Evolutionary conservation across 2,113 vertebrate genomes (phyloP), one percentile per base, ranked within the genome.

Genomic region (Holacanthus passer): DNA sequence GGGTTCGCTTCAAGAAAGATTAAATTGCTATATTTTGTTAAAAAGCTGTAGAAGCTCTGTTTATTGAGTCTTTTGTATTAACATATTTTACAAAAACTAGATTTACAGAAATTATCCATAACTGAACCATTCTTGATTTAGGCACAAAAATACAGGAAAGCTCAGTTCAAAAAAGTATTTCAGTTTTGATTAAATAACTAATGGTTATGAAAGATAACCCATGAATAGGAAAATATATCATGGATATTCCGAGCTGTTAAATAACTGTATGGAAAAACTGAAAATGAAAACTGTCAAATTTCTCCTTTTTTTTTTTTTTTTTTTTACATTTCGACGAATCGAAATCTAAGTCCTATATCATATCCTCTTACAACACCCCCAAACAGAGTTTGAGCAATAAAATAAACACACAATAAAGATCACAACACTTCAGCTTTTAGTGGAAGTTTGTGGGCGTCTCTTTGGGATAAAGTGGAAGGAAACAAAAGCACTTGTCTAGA

Each of bases 31-130:
- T 43, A 9, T 66, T 73, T 88, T 66, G 81, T 86, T 88, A 88
- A 90, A 92, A 93, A 90, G 85, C 91, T 48, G 73, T 69, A 87
- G 81, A 83, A 88, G 84, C 89, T 89, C 71, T 41, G 48, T 94
- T 93, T 92, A 92, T 93, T 94, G 59, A 91, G 63, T 87, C 65
- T 78, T 88, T 85, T 82, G 62, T 94, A 92, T 91, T 87, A 85
- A 89, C 85, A 89, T 87, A 83, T 79, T 90, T 94, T 91, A 93
- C 88, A 93, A 93, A 93, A 93, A 82, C 90, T 93, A 91, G 80
- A 93, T 92, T 91, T 92, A 93, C 91, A 93, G 71, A 91, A 82
- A 84, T 90, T 73, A 82, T 85, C 52, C 60, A 88, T 79, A 74
- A 86, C 79, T 63, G 56, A 89, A 81, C 64, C 59, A 78, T 85